phyloP scores from a whole-genome alignment of 2,113 vertebrate genomes.

The Cromileptes altivelis region DNA sequence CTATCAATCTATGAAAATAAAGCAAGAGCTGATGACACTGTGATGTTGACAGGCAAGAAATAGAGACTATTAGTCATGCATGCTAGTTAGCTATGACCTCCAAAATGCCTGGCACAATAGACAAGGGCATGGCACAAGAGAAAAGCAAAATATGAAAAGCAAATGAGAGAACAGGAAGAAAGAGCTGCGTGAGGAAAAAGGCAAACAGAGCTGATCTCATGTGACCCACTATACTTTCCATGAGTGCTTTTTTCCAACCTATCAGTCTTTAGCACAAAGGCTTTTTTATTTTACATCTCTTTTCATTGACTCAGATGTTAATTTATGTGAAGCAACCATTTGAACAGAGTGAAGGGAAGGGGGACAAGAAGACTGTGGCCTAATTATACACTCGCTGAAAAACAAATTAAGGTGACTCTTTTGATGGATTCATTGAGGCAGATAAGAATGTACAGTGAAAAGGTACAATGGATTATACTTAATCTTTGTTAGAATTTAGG shows the following conservation, averaged over 20 bases:
- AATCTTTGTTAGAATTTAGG: neutral
- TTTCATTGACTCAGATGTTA: neutral
- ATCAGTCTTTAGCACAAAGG: neutral
- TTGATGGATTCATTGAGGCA: neutral
- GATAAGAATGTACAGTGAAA: neutral
- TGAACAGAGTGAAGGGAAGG: neutral
- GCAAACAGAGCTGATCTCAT: neutral
- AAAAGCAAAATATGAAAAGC: neutral
- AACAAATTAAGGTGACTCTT: neutral
- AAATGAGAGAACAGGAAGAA: neutral
- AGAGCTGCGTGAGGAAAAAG: neutral
- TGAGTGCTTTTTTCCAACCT: neutral
- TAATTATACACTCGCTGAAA: constrained; percentile 2
- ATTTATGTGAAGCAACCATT: constrained; percentile 13
- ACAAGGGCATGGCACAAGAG: neutral
- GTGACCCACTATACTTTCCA: neutral
- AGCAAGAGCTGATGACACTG: neutral
- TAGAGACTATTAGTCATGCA: neutral
- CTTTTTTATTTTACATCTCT: too few relatives aligned
- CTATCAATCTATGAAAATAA: neutral
- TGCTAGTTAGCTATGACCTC: constrained; percentile 1
- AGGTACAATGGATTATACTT: neutral
- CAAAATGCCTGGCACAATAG: neutral
- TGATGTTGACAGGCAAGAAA: neutral
- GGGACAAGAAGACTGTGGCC: neutral